A percentile compares a stretch with the other conserved stretches of the same genome.
Evolutionary conservation across 2,113 vertebrate genomes (phyloP).

Genomic region (Pycnonotus jocosus): DNA sequence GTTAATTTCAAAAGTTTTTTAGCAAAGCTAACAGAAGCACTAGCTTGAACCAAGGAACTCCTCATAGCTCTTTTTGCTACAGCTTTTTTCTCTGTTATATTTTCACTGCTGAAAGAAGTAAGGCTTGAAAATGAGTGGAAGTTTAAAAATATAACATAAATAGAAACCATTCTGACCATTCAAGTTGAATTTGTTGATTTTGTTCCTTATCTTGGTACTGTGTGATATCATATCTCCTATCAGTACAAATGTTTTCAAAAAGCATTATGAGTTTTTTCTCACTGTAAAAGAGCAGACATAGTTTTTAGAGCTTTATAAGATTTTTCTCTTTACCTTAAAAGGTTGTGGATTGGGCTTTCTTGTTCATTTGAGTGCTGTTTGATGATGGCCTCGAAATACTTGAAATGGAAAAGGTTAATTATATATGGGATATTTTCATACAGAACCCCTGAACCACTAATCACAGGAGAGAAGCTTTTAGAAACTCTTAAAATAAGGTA

Average conservation of each 20-base stretch:
- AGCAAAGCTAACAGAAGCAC: neutral
- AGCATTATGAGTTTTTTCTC: neutral
- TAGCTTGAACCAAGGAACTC: neutral
- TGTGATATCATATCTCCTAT: neutral
- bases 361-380: neutral
- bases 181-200: neutral
- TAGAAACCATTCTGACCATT: neutral
- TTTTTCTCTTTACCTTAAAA: neutral
- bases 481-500: neutral
- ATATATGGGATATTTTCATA: neutral
- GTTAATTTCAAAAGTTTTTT: neutral
- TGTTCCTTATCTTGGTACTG: neutral
- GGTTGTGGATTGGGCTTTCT: neutral
- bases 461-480: neutral
- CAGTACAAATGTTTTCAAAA: neutral
- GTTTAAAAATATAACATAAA: neutral
- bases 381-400: neutral
- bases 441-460: neutral
- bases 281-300: neutral
- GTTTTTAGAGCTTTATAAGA: neutral
- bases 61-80: neutral
- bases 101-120: neutral
- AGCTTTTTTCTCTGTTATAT: neutral
- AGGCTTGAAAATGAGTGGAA: neutral
- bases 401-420: slow-evolving; percentile 2